Base-by-base conservation (phyloP, 1,140 invertebrate genomes). In the Drosophila littoralis region DNA sequence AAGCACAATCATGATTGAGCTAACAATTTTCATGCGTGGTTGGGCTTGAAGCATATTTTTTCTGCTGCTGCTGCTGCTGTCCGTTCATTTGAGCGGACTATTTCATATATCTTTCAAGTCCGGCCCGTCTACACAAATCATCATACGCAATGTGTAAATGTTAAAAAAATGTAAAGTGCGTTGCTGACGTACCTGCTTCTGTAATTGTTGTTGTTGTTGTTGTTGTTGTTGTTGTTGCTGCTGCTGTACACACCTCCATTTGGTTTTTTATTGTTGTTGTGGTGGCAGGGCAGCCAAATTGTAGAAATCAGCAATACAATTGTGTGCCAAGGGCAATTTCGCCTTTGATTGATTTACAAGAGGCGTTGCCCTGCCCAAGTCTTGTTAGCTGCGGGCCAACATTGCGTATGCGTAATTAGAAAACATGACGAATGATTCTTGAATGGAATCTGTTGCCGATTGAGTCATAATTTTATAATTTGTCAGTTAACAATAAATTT, bases 391-490 rank as follows among this genome's bases (percentile, higher is more conserved):
- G 43, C 40, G 54, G 48, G 51, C 57, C 15, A 59, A 89, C 77
- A 69, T 74, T 80, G 80, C 83, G 83, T 89, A 88, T 89, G 66
- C 76, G 69, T 79, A 77, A 80, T 89, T 66, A 69, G 59, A 71
- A 64, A 70, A 36, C 42, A 64, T 76, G 60, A 65, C 60, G 60
- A 52, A 51, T 38, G 52, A 13, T 64, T 73, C 66, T 58, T 15
- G 36, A 22, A 42, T 33, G 65, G 68, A 71, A 67, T 75, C 76
- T 66, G 72, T 68, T 77, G 58, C 60, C 82, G 70, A 79, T 83
- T 88, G 79, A 88, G 82, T 82, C 82, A 86, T 86, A 88, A 86
- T 79, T 88, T 79, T 88, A 88, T 88, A 88, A 83, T 88, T 73
- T 88, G 58, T 74, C 42, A 71, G 75, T 77, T 83, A 83, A 77